phyloP scores from a whole-genome alignment of 2,113 vertebrate species.

The Rhinolophus sinicus region DNA sequence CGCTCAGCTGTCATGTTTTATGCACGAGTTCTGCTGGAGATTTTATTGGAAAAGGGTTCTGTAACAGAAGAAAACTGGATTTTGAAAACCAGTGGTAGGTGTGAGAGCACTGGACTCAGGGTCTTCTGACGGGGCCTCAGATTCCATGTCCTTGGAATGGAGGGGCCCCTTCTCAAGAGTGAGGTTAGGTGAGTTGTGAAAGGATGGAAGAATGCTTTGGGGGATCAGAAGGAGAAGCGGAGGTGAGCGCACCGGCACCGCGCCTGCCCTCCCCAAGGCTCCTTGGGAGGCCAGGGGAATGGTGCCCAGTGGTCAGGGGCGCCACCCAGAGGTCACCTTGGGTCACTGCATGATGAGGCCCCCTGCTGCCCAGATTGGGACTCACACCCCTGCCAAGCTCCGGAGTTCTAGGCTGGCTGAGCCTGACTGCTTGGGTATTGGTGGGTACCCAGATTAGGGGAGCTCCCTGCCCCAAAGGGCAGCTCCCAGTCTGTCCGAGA shows the following conservation, averaged over 20 bases:
- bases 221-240: background rate
- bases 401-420: background rate
- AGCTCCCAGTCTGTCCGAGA: background rate
- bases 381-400: too few species aligned
- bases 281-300: background rate
- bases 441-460: background rate
- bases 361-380: background rate
- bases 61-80: background rate
- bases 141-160: background rate
- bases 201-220: background rate
- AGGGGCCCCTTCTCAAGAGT: background rate
- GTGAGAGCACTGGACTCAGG: background rate
- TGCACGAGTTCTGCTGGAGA: background rate
- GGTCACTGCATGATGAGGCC: conserved; percentile 34
- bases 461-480: background rate
- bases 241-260: background rate
- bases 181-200: background rate
- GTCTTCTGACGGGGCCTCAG: background rate
- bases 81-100: background rate
- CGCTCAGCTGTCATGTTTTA: background rate
- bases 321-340: conserved; percentile 58
- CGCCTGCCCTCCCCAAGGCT: background rate
- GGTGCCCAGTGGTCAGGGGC: background rate
- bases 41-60: background rate
- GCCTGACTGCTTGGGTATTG: background rate